phyloP scores from a whole-genome alignment of 2,888 invertebrate species.

The Acrobasis repandana region DNA sequence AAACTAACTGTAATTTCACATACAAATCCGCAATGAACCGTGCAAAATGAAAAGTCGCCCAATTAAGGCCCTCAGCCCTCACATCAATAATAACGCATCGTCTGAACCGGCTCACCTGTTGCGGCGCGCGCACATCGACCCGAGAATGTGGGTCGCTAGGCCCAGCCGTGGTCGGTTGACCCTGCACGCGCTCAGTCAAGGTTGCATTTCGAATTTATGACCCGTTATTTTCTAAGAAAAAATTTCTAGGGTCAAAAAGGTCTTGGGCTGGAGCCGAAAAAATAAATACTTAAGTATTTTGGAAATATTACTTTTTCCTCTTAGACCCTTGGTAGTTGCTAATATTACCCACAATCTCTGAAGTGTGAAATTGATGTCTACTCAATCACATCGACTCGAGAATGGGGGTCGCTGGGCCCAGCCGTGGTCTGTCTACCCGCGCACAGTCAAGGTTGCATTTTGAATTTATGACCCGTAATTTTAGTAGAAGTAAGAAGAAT shows the following conservation, averaged over 20 bases:
- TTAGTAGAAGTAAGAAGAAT: too few relatives aligned
- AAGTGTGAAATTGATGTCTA: too few relatives aligned
- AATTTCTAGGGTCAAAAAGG: too few relatives aligned
- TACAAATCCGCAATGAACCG: too few relatives aligned
- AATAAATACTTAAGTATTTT: too few relatives aligned
- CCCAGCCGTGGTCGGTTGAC: constrained; percentile 2
- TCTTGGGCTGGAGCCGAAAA: too few relatives aligned
- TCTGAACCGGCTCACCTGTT: constrained; percentile 63
- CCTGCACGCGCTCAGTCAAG: constrained; percentile 27
- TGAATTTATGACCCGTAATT: too few relatives aligned
- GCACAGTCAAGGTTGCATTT: constrained; percentile 27
- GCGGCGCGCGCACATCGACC: constrained; percentile 81
- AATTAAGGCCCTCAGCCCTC: neutral
- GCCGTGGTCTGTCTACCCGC: neutral
- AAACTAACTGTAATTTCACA: too few relatives aligned
- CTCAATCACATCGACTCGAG: constrained; percentile 64
- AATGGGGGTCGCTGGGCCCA: constrained; percentile 45
- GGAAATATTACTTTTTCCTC: too few relatives aligned
- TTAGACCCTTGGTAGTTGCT: too few relatives aligned
- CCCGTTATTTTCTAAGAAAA: too few relatives aligned
- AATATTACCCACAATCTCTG: too few relatives aligned
- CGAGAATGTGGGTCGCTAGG: constrained; percentile 48
- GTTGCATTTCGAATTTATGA: neutral
- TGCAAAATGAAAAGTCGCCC: constrained; percentile 1
- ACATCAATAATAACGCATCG: constrained; percentile 32